Base-by-base conservation (phyloP, 1,140 invertebrate genomes). In the Formica exsecta region DNA sequence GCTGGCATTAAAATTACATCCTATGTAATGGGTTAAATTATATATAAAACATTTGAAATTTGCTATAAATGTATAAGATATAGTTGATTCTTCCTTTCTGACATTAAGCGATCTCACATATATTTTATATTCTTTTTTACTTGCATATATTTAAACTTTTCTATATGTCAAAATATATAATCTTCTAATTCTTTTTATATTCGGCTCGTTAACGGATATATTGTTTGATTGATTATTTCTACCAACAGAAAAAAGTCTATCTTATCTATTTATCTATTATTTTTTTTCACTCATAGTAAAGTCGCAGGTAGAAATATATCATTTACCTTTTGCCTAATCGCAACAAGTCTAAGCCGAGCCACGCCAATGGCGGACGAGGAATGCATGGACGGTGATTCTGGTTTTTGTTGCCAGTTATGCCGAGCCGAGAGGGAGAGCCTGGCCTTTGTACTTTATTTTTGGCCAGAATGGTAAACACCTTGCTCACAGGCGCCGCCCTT, bases 401-500 rank as follows among this genome's bases (percentile, higher is more conserved):
- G 92, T 93, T 93, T 93, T 93, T 93, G 89, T 93, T 92, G 89
- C 89, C 90, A 89, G 91, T 93, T 91, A 92, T 91, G 91, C 90
- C 87, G 89, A 80, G 79, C 48, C 61, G 70, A 87, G 79, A 88
- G 61, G 70, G 79, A 85, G 73, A 85, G 73, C 48, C 41, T 59
- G 83, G 83, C 70, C 86, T 89, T 93, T 91, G 93, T 93, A 93
- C 90, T 94, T 94, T 93, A 94, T 94, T 94, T 94, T 94, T 91
- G 90, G 92, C 84, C 91, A 86, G 90, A 94, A 94, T 94, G 93
- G 93, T 94, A 93, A 94, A 94, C 93, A 94, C 93, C 93, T 94
- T 94, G 93, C 93, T 93, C 92, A 90, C 87, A 94, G 93, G 93
- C 93, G 93, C 93, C 93, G 94, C 92, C 92, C 92, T 89, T 88